Percentiles rank a stretch among this genome's conserved stretches.
These are phyloP conservation scores for Aix galericulata DNA, from an alignment of 2,113 vertebrate genomes.

Conservation along the genomic window DNA sequence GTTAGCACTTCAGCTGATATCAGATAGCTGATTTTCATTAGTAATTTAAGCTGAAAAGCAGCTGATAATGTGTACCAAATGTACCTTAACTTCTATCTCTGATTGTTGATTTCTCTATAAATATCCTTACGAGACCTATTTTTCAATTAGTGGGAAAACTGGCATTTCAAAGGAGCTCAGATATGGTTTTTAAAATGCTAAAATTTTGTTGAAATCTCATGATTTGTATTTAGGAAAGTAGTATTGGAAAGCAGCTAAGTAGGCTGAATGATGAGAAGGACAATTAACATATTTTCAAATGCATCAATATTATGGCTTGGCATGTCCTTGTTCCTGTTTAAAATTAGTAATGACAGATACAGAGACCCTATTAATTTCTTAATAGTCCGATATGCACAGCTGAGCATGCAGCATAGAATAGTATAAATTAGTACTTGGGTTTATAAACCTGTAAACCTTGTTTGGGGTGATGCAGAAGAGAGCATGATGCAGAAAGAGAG, in stretches of 20 bases:
- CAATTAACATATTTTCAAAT: slow-evolving; percentile 72
- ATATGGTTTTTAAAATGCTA: slow-evolving; percentile 29
- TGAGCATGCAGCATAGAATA: slow-evolving; percentile 36
- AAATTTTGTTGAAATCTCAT: slow-evolving; percentile 16
- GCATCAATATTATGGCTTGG: slow-evolving; percentile 44
- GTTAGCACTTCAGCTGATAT: not conserved
- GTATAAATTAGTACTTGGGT: slow-evolving; percentile 27
- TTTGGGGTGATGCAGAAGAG: not conserved
- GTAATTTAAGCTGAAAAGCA: not conserved
- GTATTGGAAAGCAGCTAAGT: slow-evolving; percentile 38
- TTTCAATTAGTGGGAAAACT: not conserved
- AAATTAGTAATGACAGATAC: slow-evolving; percentile 70
- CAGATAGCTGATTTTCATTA: not conserved
- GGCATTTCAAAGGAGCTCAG: slow-evolving; percentile 23
- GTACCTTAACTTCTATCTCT: not conserved
- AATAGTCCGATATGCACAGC: slow-evolving; percentile 47
- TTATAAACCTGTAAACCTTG: not conserved
- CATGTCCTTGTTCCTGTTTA: slow-evolving; percentile 62
- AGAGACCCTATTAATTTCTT: slow-evolving; percentile 69
- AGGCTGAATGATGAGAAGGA: slow-evolving; percentile 62
- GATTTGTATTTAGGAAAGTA: slow-evolving; percentile 34
- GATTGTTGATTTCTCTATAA: not conserved
- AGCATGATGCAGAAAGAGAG: not conserved
- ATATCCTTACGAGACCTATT: not conserved
- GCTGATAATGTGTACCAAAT: fast-evolving